Evolutionary conservation across 2,888 invertebrate genomes (phyloP).

Genomic region (Cheilosia pagana): DNA sequence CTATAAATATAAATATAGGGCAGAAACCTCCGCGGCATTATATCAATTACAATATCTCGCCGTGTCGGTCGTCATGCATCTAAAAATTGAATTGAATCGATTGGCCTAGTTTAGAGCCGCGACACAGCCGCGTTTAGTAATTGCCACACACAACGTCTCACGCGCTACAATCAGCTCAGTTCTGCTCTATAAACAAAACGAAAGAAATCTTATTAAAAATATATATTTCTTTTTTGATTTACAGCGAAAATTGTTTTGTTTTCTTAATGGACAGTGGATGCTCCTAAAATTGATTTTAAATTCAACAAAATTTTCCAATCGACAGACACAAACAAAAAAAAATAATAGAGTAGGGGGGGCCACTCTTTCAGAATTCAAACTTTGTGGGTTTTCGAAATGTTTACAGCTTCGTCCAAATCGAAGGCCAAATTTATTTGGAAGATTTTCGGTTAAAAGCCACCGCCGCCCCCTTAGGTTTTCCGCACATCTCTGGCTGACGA

Average conservation of each 20-base stretch:
- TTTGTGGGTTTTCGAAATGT: not conserved
- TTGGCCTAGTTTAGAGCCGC: conserved; percentile 46
- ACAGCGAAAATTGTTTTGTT: not conserved
- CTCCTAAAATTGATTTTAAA: not conserved
- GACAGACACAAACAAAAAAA: not conserved
- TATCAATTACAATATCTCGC: conserved; percentile 52
- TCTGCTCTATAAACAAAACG: no score
- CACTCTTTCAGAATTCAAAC: not conserved
- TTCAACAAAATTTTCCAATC: not conserved
- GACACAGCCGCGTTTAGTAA: not conserved
- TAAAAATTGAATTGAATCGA: conserved; percentile 50
- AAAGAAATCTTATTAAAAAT: no score
- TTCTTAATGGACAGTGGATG: not conserved
- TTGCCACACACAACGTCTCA: conserved; percentile 42
- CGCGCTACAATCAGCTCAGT: no score
- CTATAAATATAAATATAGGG: conserved; percentile 32
- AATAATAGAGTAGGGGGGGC: not conserved
- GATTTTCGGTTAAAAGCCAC: not conserved
- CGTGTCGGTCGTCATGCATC: conserved; percentile 49
- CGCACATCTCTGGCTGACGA: conserved; percentile 16
- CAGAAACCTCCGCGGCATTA: conserved; percentile 20
- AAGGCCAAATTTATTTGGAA: conserved; percentile 41
- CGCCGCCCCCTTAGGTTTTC: conserved; percentile 2
- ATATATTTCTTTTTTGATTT: no score
- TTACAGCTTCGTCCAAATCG: conserved; percentile 7